Conservation (phyloP, 2,113 vertebrate species). For the Sitta europaea region DNA sequence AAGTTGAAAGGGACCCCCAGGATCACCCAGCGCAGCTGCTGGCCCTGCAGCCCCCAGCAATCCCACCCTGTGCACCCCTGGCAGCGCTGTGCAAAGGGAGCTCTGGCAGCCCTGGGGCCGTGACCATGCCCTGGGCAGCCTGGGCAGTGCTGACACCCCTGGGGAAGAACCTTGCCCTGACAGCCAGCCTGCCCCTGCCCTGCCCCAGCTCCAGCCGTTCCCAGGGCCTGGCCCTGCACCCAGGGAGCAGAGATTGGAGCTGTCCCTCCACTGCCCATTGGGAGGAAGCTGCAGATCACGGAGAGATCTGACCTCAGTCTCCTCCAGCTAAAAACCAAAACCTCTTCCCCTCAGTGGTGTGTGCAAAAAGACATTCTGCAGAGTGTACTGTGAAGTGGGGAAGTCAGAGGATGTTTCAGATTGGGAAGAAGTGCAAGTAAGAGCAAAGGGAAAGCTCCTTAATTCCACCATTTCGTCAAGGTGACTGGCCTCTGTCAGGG, state of each 20-base stretch:
- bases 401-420: background rate
- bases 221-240: background rate
- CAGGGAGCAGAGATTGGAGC: background rate
- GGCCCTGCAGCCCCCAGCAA: background rate
- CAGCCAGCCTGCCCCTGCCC: accelerated
- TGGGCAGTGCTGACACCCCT: background rate
- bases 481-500: background rate
- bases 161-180: background rate
- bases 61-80: background rate
- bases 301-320: background rate
- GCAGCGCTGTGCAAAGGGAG: background rate
- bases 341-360: background rate
- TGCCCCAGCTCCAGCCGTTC: background rate
- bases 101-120: background rate
- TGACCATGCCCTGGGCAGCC: background rate
- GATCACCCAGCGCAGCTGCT: too few relatives aligned
- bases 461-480: background rate
- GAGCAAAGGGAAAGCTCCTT: background rate
- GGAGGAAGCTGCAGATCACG: accelerated
- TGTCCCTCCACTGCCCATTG: background rate
- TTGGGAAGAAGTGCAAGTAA: background rate
- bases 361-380: background rate
- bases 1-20: too few relatives aligned
- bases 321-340: background rate
- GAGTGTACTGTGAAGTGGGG: background rate